Evolutionary conservation across 2,888 invertebrate genomes (phyloP).

Genomic region (Eristalis pertinax): DNA sequence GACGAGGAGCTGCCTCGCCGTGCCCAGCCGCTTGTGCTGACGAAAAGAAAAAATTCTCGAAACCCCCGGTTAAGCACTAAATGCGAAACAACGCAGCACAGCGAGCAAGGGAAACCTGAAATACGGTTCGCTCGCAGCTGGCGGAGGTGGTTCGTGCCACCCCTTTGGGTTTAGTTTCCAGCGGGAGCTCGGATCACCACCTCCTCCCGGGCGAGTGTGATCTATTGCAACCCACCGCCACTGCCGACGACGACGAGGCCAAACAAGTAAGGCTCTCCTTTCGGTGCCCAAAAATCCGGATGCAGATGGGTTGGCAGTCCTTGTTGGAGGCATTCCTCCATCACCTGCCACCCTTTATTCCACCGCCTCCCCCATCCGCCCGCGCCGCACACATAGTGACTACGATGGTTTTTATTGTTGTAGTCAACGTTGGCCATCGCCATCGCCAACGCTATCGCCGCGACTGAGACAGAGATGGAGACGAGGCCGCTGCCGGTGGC

Average conservation of each 20-base stretch:
- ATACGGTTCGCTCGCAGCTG: constrained; percentile 53
- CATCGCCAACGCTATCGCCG: background rate
- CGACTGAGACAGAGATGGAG: background rate
- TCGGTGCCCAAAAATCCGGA: constrained; percentile 50
- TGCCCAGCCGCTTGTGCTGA: constrained; percentile 10
- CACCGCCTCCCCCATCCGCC: background rate
- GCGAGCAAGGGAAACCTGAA: constrained; percentile 35
- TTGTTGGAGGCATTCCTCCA: background rate
- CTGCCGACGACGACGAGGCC: constrained; percentile 28
- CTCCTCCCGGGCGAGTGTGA: constrained; percentile 27
- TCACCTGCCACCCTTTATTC: background rate
- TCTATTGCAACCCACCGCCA: constrained; percentile 45
- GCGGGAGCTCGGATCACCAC: background rate
- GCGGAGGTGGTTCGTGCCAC: background rate
- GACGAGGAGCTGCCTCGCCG: background rate
- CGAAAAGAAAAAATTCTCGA: constrained; percentile 52
- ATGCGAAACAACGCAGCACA: constrained; percentile 58
- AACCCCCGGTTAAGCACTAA: constrained; percentile 61
- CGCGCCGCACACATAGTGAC: background rate
- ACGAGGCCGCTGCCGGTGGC: background rate
- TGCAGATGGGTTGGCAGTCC: constrained; percentile 13
- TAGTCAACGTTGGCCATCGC: background rate
- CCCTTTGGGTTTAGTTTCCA: background rate
- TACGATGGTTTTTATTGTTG: background rate
- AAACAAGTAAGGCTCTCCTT: constrained; percentile 50